Percentiles rank a stretch among this genome's conserved stretches.
Evolutionary conservation across 1,140 invertebrate species (phyloP).

Genomic region (Mamestra configurata): DNA sequence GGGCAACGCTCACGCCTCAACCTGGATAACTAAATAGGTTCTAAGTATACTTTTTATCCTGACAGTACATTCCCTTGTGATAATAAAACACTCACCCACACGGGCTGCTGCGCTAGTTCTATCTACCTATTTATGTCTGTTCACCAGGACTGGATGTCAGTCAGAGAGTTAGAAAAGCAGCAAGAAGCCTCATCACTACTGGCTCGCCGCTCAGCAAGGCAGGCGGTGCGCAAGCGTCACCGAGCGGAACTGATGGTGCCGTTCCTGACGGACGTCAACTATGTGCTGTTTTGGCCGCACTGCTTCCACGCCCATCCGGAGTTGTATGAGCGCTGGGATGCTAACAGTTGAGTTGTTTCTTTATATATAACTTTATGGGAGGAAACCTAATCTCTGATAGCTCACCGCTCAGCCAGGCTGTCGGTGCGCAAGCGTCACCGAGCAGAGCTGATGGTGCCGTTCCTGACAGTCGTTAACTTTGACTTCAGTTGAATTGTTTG

Average conservation of each 20-base stretch:
- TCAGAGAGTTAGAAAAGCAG: slow-evolving; percentile 56
- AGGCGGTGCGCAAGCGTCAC: slow-evolving; percentile 76
- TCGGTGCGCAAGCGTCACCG: slow-evolving; percentile 76
- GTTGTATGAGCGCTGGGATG: slow-evolving; percentile 78
- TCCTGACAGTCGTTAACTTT: slow-evolving; percentile 74
- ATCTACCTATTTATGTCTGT: neutral
- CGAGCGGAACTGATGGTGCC: slow-evolving; percentile 78
- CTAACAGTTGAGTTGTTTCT: slow-evolving; percentile 64
- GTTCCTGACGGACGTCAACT: slow-evolving; percentile 71
- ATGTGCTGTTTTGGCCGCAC: slow-evolving; percentile 81
- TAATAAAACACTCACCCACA: too few species aligned
- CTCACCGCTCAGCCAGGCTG: slow-evolving; percentile 64
- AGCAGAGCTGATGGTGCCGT: slow-evolving; percentile 76
- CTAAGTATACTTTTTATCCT: too few species aligned
- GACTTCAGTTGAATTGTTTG: too few species aligned
- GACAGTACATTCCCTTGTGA: too few species aligned
- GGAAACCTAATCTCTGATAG: too few species aligned
- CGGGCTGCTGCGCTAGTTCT: too few species aligned
- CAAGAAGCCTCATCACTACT: slow-evolving; percentile 47
- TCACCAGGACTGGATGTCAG: slow-evolving; percentile 71
- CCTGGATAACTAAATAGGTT: too few species aligned
- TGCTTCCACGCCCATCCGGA: slow-evolving; percentile 76
- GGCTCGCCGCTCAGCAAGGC: slow-evolving; percentile 59
- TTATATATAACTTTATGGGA: too few species aligned
- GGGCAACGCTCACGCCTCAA: too few species aligned